phyloP scores from a whole-genome alignment of 2,888 invertebrate species.

The Mimachlamys varia region DNA sequence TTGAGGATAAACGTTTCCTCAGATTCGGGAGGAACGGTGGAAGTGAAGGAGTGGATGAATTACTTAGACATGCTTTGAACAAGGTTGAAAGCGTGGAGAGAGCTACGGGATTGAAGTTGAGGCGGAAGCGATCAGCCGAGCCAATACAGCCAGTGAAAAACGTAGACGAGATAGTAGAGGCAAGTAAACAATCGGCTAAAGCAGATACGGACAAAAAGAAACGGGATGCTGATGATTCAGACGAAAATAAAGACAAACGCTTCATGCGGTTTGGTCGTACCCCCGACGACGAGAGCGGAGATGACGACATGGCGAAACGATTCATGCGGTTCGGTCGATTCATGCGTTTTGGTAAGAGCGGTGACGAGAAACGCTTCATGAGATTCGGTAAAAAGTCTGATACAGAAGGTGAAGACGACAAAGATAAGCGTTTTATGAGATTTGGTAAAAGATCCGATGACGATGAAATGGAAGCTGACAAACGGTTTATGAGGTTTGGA shows the following conservation, averaged over 20 bases:
- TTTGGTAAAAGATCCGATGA: constrained; percentile 61
- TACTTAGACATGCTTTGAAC: constrained; percentile 57
- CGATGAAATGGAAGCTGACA: constrained; percentile 54
- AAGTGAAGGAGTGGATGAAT: constrained; percentile 56
- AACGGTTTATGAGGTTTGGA: constrained; percentile 56
- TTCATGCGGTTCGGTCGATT: constrained; percentile 63
- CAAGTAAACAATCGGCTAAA: constrained; percentile 45
- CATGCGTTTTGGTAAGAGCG: constrained; percentile 59
- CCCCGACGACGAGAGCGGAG: neutral
- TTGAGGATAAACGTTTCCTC: constrained; percentile 72
- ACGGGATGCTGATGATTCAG: constrained; percentile 54
- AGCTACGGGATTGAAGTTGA: constrained; percentile 57
- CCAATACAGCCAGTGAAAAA: constrained; percentile 48
- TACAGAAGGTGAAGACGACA: constrained; percentile 50
- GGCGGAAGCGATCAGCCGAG: constrained; percentile 62
- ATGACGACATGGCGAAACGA: constrained; percentile 54
- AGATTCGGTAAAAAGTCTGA: constrained; percentile 54
- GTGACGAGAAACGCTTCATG: constrained; percentile 52
- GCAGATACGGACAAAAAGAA: constrained; percentile 60
- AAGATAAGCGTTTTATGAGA: constrained; percentile 69
- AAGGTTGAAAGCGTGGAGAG: constrained; percentile 59
- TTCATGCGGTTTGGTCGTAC: constrained; percentile 58
- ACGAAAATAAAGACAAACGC: constrained; percentile 50
- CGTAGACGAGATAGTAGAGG: constrained; percentile 44
- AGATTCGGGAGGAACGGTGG: constrained; percentile 66